Evolutionary conservation across 2,113 vertebrate species (phyloP), one percentile per base, ranked within the genome.

Genomic region (Pterocles orientalis): DNA sequence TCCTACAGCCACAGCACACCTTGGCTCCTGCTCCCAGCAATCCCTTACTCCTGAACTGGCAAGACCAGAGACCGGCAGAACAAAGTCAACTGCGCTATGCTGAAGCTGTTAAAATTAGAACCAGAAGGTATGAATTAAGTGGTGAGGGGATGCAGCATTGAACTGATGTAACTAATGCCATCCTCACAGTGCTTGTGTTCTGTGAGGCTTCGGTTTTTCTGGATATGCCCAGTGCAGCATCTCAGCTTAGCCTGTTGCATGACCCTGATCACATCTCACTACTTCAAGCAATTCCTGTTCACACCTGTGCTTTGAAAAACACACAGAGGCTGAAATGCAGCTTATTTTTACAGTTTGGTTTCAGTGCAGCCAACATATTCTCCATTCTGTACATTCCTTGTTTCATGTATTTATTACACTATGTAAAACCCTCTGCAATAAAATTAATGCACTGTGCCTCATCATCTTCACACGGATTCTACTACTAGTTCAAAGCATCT

Each of bases 51-150:
- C 39, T 4, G 0, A 43, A 36, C 28, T 3, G 18, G 25, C 36
- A 25, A 43, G 12, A 8, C 28, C 18, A 54, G 26, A 60, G 41
- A 21, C 45, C 10, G 36, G 33, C 53, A 80, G 34, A 45, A 47
- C 6, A 0, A 66, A 64, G 39, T 26, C 43, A 60, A 10, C 26
- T 1, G 0, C 4, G 4, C 9, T 51, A 33, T 8, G 29, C 45
- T 15, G 6, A 43, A 45, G 25, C 15, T 66, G 24, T 8, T 72
- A 25, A 39, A 64, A 60, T 36, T 58, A 65, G 36, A n/a, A 17
- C 21, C 1, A 2, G 1, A 5, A 33, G 31, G 14, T 14, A 51
- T 0, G 9, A 76, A 43, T 17, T 26, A 31, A 65, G 60, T 4
- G 43, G 31, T 4, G 16, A 72, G 34, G 36, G 28, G 41, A 61